These are phyloP conservation scores for Hyppa rectilinea DNA, from an alignment of 2,888 invertebrate genomes.

Conservation along the genomic window DNA sequence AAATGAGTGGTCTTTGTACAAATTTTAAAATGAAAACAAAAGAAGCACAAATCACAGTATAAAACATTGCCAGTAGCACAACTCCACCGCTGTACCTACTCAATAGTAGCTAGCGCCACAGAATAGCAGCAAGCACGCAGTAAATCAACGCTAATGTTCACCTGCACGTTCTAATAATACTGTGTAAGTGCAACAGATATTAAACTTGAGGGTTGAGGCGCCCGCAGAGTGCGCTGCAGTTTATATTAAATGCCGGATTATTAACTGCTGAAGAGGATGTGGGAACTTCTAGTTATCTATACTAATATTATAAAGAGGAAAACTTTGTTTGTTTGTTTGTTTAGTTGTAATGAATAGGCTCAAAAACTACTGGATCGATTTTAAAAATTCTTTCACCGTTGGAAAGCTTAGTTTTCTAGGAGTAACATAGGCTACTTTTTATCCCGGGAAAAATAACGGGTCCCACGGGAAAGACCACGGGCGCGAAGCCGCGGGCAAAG, in stretches of 20 bases:
- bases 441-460: no score
- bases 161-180: slow-evolving; percentile 56
- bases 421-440: no score
- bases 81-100: background rate
- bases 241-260: slow-evolving; percentile 35
- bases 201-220: slow-evolving; percentile 36
- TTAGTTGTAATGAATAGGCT: no score
- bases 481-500: no score
- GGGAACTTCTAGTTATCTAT: slow-evolving; percentile 16
- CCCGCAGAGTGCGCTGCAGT: background rate
- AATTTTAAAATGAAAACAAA: slow-evolving; percentile 22
- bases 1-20: background rate
- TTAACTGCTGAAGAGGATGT: slow-evolving; percentile 37
- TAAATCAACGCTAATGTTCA: slow-evolving; percentile 61
- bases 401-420: no score
- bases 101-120: no score
- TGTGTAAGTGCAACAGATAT: slow-evolving; percentile 51
- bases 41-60: slow-evolving; percentile 1
- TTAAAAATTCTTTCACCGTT: no score
- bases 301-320: no score
- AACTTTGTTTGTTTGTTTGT: no score
- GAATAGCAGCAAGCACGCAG: slow-evolving; percentile 15
- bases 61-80: background rate
- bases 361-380: no score
- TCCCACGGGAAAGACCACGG: no score